Evolutionary conservation across 2,888 invertebrate species (phyloP).

Genomic region (Meghimatium bilineatum): DNA sequence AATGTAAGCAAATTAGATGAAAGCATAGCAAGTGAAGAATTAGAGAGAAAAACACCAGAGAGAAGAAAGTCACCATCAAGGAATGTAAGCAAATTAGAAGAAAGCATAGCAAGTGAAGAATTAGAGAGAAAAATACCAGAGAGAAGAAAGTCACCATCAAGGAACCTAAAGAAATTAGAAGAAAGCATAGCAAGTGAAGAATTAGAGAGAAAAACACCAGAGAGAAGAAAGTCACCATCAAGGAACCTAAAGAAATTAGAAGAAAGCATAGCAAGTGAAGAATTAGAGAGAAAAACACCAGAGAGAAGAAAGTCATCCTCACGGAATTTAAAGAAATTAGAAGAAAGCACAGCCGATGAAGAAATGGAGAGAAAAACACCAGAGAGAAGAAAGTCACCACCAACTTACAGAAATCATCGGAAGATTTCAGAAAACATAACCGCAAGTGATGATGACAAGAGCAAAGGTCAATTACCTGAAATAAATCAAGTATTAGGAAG

Average conservation of each 20-base stretch:
- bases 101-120: background rate
- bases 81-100: background rate
- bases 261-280: background rate
- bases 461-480: background rate
- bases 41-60: conserved; percentile 28
- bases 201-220: conserved; percentile 29
- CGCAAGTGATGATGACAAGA: background rate
- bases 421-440: background rate
- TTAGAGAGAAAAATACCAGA: conserved; percentile 11
- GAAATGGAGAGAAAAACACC: conserved; percentile 31
- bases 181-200: background rate
- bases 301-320: conserved; percentile 34
- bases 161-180: background rate
- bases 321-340: background rate
- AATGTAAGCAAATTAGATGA: background rate
- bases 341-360: background rate
- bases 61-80: conserved; percentile 17
- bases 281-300: conserved; percentile 20
- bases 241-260: background rate
- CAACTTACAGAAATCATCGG: conserved; percentile 8
- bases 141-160: background rate
- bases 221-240: conserved; percentile 34
- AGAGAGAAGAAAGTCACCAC: conserved; percentile 35
- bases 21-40: background rate
- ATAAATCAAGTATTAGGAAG: conserved; percentile 8